Evolutionary conservation across 2,797 vertebrate species (phyloP).

Genomic region (Pelochelys cantorii): DNA sequence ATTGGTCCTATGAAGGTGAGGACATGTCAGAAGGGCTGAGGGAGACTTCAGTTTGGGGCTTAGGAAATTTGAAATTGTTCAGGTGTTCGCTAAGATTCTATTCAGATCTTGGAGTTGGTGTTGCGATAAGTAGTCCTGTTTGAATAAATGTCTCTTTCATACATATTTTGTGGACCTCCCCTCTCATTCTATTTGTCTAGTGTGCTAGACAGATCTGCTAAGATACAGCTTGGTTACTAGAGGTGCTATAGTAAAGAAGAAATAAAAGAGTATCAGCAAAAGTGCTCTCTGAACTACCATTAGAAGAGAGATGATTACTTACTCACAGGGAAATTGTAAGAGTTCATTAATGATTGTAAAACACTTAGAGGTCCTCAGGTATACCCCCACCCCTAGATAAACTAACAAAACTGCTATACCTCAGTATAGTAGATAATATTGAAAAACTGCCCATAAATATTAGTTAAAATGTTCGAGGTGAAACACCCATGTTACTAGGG

Average conservation of each 20-base stretch:
- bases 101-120: not conserved
- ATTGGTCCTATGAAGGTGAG: slow-evolving; percentile 92
- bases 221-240: not conserved
- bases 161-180: not conserved
- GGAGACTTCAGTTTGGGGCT: not conserved
- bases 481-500: too few species aligned
- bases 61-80: not conserved
- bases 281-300: not conserved
- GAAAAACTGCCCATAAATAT: too few species aligned
- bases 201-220: not conserved
- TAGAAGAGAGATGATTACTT: not conserved
- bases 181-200: not conserved
- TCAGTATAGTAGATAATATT: too few species aligned
- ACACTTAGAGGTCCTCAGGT: not conserved
- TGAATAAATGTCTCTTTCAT: not conserved
- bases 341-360: not conserved
- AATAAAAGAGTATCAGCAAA: not conserved
- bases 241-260: not conserved
- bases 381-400: not conserved
- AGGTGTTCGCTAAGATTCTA: not conserved
- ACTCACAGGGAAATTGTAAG: not conserved
- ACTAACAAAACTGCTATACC: too few species aligned
- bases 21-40: not conserved
- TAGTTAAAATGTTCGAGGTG: too few species aligned
- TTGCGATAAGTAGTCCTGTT: not conserved